A percentile compares a stretch with the other conserved stretches of the same genome.
These are phyloP conservation scores for Drosophila bocki DNA, from an alignment of 1,140 invertebrate species.

Conservation along the genomic window DNA sequence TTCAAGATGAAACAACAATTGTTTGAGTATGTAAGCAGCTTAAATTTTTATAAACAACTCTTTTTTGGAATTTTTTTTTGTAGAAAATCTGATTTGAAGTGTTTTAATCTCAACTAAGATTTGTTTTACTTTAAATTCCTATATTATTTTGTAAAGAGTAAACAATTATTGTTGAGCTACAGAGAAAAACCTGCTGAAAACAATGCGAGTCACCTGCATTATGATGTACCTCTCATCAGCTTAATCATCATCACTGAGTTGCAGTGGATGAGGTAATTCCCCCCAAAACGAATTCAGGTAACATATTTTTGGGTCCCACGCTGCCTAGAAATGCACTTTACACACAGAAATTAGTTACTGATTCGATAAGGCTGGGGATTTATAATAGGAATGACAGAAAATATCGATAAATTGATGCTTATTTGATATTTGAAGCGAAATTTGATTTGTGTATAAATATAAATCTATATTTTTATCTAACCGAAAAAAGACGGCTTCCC, in stretches of 20 bases:
- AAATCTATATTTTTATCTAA: background rate
- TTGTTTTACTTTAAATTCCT: background rate
- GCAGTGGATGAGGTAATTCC: conserved; percentile 36
- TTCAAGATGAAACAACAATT: background rate
- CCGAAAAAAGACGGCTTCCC: no score
- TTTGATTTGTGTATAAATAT: background rate
- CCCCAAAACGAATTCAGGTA: conserved; percentile 5
- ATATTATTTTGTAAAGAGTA: background rate
- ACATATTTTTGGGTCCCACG: conserved; percentile 22
- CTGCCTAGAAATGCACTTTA: conserved; percentile 8
- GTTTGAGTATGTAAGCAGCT: conserved; percentile 3
- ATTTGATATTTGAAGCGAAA: background rate
- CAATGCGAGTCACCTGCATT: conserved; percentile 19
- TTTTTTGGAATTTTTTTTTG: background rate
- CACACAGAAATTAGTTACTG: conserved; percentile 1
- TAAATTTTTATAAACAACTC: conserved; percentile 3
- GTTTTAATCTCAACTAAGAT: background rate
- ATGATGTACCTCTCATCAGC: background rate
- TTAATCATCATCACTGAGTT: conserved; percentile 15
- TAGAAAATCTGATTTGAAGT: background rate
- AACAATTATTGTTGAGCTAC: background rate
- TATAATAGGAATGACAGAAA: background rate
- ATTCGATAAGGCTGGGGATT: conserved; percentile 19
- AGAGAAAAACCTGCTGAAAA: background rate
- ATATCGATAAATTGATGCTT: background rate